Percentiles rank a stretch among this genome's conserved stretches.
phyloP scores from a whole-genome alignment of 2,888 invertebrate genomes.

The Apodemia duryi region DNA sequence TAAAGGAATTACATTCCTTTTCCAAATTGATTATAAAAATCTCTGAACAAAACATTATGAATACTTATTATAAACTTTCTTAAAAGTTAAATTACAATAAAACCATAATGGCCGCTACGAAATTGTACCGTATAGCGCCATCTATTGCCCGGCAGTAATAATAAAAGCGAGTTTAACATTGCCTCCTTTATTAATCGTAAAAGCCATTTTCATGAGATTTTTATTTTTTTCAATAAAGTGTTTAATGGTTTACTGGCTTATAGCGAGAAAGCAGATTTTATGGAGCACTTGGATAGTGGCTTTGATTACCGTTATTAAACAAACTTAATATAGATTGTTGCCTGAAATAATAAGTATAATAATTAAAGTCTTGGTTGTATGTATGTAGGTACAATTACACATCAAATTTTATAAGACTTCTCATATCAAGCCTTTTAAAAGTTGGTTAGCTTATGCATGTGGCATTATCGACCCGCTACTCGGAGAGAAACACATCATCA shows the following conservation, averaged over 20 bases:
- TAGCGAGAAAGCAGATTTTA: constrained; percentile 45
- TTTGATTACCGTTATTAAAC: not conserved
- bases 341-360: no score
- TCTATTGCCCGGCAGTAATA: constrained; percentile 30
- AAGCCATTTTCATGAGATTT: constrained; percentile 45
- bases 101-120: not conserved
- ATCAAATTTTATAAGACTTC: no score
- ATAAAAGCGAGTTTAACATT: constrained; percentile 30
- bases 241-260: constrained; percentile 57
- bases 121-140: constrained; percentile 26
- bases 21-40: not conserved
- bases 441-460: no score
- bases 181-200: constrained; percentile 40
- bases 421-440: no score
- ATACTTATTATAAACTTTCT: not conserved
- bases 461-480: no score
- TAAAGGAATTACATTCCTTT: not conserved
- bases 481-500: no score
- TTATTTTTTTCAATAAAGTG: constrained; percentile 63
- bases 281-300: constrained; percentile 27
- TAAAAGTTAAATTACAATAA: not conserved
- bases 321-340: not conserved
- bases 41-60: not conserved
- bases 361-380: no score
- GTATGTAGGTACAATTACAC: no score